Conservation (phyloP, 2,797 vertebrate genomes). For the Labeo calbasu region DNA sequence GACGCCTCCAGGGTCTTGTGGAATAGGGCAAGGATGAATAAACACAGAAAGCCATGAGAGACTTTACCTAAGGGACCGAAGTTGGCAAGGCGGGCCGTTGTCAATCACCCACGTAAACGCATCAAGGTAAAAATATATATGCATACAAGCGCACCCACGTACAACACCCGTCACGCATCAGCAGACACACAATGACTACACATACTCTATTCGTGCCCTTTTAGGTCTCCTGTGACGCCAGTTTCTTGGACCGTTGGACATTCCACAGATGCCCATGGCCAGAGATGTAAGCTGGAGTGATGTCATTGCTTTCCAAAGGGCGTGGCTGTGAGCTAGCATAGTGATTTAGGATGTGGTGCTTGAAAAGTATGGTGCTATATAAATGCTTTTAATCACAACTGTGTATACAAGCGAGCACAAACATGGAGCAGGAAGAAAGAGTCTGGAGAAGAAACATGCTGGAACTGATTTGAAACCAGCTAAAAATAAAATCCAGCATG, state of each 20-base stretch:
- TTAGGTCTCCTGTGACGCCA: conserved; percentile 72
- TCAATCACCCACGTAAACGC: conserved; percentile 16
- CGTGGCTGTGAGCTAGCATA: conserved; percentile 70
- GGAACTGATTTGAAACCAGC: conserved; percentile 17
- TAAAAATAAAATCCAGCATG: conserved; percentile 29
- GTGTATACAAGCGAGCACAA: conserved; percentile 47
- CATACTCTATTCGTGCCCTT: conserved; percentile 66
- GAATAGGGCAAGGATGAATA: conserved; percentile 49
- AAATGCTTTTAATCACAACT: conserved; percentile 37
- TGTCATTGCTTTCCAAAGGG: conserved; percentile 75
- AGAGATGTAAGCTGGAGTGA: conserved; percentile 74
- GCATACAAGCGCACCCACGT: conserved; percentile 21
- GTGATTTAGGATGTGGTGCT: conserved; percentile 60
- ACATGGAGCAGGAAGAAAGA: conserved; percentile 47
- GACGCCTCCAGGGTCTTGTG: conserved; percentile 56
- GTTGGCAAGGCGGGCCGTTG: conserved; percentile 23
- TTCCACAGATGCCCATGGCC: conserved; percentile 70
- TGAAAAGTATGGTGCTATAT: conserved; percentile 31
- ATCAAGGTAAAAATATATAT: conserved; percentile 21
- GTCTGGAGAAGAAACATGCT: conserved; percentile 15
- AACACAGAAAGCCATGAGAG: conserved; percentile 51
- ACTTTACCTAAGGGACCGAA: conserved; percentile 23
- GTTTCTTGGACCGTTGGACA: conserved; percentile 71
- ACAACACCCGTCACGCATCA: conserved; percentile 40
- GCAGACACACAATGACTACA: conserved; percentile 4